Evolutionary conservation across 1,140 invertebrate species (phyloP), one percentile per base, ranked within the genome.

Genomic region (Pogonomyrmex californicus): DNA sequence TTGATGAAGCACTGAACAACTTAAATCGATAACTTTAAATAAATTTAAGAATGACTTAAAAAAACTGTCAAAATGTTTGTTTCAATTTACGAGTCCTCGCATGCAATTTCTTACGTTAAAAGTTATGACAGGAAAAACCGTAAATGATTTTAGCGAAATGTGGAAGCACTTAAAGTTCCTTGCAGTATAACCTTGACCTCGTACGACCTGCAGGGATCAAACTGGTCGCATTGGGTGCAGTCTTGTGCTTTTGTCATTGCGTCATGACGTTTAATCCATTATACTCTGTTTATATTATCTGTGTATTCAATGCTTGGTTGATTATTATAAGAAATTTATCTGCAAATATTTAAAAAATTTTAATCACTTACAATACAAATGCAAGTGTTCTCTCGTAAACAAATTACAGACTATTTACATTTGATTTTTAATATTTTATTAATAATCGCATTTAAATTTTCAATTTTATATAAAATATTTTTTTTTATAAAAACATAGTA

Each of bases 151-250:
- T 70, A 88, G 33, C 63, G 85, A 86, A 91, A 76, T 49, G 75
- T 88, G 58, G 91, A 92, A 92, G 91, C 91, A 88, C 88, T 91
- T 92, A 86, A 91, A 91, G 89, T 90, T 89, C 66, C 85, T 17
- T 63, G 14, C 58, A 41, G 23, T 41, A 75, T 71, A 88, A 87
- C 91, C 91, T 89, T 92, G 91, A 92, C 91, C 91, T 44, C 89
- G 44, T 92, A 87, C 70, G n/a, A 10, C 36, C 70, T 54, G 65
- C 51, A 85, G 81, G 86, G 76, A 86, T 88, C 85, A 82, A 54
- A 71, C 54, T 76, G 77, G 49, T 73, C 17, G 60, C 17, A 10
- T 30, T 62, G 83, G 71, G 71, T 30, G 58, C 47, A 82, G 54
- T 58, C 87, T 91, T 91, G 88, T 85, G 75, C 66, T 88, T 89